These are phyloP conservation scores for Scrobipalpa costella DNA, from an alignment of 2,888 invertebrate genomes.

Conservation along the genomic window DNA sequence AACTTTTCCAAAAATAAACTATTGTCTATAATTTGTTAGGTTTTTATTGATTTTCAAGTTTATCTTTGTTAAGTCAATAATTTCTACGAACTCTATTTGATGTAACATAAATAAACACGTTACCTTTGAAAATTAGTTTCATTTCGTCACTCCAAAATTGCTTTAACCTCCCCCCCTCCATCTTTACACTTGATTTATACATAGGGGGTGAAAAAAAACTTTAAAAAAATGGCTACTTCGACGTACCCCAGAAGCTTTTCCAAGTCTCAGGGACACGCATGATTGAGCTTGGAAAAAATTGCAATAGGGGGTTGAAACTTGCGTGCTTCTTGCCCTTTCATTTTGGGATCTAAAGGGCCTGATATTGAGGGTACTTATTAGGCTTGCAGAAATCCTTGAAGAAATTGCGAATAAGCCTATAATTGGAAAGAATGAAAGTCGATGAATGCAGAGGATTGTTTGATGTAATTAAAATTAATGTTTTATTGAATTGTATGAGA, in stretches of 20 bases:
- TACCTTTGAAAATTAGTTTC: slow-evolving; percentile 12
- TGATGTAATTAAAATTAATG: too few relatives aligned
- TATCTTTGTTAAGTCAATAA: not conserved
- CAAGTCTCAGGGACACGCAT: slow-evolving; percentile 31
- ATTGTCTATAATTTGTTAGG: too few relatives aligned
- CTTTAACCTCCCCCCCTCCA: slow-evolving; percentile 1
- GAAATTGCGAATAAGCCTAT: not conserved
- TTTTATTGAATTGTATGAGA: too few relatives aligned
- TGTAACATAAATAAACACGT: slow-evolving; percentile 15
- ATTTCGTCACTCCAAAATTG: slow-evolving; percentile 18
- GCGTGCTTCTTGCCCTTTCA: slow-evolving; percentile 8
- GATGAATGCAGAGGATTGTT: too few relatives aligned
- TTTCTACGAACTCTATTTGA: too few relatives aligned
- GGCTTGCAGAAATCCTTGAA: not conserved
- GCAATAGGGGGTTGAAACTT: slow-evolving; percentile 27
- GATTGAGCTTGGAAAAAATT: slow-evolving; percentile 32
- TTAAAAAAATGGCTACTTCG: slow-evolving; percentile 13
- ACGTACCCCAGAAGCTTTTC: slow-evolving; percentile 25
- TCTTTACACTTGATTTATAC: slow-evolving; percentile 22
- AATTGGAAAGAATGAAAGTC: not conserved
- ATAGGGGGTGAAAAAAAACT: slow-evolving; percentile 21
- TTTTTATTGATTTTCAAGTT: not conserved
- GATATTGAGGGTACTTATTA: not conserved
- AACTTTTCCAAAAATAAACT: too few relatives aligned
- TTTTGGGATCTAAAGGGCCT: not conserved